Base-by-base conservation (phyloP, 2,888 invertebrate genomes). In the Agrochola circellaris region DNA sequence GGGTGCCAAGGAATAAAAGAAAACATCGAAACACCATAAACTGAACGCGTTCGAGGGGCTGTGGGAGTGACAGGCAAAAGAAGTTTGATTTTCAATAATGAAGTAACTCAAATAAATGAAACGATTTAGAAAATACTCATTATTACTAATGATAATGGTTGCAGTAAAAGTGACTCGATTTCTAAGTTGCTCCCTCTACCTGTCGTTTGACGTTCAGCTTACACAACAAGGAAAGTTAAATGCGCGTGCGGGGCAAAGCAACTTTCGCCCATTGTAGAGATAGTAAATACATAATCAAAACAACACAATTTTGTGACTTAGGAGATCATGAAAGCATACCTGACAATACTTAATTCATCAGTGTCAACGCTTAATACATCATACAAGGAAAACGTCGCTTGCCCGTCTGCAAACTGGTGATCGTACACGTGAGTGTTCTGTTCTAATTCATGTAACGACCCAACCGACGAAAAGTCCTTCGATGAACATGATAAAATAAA, bases 161-260 rank as follows among this genome's bases (percentile, higher is more conserved):
- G 86, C 89, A 93, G 93, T 94, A 95, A 94, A 94, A 95, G 93
- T 93, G 91, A 92, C 91, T 94, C 93, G 95, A 96, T 96, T 96
- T 96, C 96, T 95, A 96, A 91, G 93, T 93, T 90, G 93, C 95
- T 95, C 95, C 94, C 95, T 95, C 95, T 95, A 95, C 94, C 93
- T 93, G 93, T 93, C 93, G 91, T 93, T 94, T 91, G 91, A 91
- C 93, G 93, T 93, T 95, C 91, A 94, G 93, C 95, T 96, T 96
- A 96, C 95, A 96, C 96, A 96, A 96, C 96, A 94, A 96, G 95
- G 96, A 96, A 96, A 96, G 96, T 95, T 95, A 94, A 93, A 92
- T 92, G 94, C 93, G 95, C 93, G 95, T 93, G 94, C 94, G 94
- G 93, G 91, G 93, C 93, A 91, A 92, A 93, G 92, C 93, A 93